Base-by-base conservation (phyloP, 2,888 invertebrate genomes). In the Drosophila robusta region DNA sequence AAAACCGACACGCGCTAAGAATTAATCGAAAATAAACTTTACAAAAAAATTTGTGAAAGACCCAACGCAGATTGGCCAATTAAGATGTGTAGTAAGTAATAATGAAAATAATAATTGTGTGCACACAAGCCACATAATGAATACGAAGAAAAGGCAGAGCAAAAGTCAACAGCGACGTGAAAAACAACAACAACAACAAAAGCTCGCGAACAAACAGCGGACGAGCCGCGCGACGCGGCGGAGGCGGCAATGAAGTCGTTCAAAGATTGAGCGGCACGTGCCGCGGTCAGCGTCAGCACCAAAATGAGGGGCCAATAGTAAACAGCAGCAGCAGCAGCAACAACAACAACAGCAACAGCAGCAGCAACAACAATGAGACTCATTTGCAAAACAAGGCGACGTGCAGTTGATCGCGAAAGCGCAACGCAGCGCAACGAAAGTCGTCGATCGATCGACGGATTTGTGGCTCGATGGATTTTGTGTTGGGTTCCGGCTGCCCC, bases 381-480 rank as follows among this genome's bases (percentile, higher is more conserved):
- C 63, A 67, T 70, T 71, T 65, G 79, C 71, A 71, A 71, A 77
- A 71, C 62, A 64, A 65, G 75, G 49, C 84, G 87, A 85, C 85
- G 89, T 85, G 89, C 85, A 89, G 67, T 84, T 79, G 81, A 76
- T 89, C 87, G 87, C 81, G 85, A 76, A 86, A 69, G 54, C 83
- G 67, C 72, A 66, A 42, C 62, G 41, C 55, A 61, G 38, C 54
- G 38, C 51, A 38, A 22, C 38, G 42, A 22, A 32, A 41, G 38
- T 55, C 42, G 63, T 39, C 62, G 60, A 66, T 61, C 65, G 60
- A 64, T 72, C 72, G 75, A 57, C 67, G 68, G 32, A 62, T 72
- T 46, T 69, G 47, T 64, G 29, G 18, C 32, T 41, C 47, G 3
- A 14, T 58, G 46, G 41, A 8, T 49, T 57, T 29, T 32, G 36